Conservation (phyloP, 2,888 invertebrate genomes). For the Monopis laevigella region DNA sequence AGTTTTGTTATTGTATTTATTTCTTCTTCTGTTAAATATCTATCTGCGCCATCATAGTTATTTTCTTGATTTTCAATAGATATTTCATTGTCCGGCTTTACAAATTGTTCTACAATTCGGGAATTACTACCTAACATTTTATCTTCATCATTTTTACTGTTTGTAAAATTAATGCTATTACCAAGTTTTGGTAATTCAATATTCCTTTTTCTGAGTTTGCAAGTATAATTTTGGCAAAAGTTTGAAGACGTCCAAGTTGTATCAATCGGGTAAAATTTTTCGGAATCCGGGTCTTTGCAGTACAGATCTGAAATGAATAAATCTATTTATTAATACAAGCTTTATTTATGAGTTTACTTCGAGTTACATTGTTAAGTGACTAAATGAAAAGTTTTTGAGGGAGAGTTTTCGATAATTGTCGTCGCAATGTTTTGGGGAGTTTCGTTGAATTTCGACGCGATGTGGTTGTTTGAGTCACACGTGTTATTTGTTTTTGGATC, state of each 20-base stretch:
- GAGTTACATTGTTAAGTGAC: background rate
- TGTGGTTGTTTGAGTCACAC: too few species aligned
- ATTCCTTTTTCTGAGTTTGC: constrained; percentile 37
- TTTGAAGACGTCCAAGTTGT: constrained; percentile 46
- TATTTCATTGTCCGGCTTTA: constrained; percentile 12
- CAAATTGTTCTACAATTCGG: constrained; percentile 2
- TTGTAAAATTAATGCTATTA: background rate
- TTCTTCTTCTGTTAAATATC: constrained; percentile 44
- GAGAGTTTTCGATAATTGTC: too few species aligned
- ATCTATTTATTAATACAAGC: background rate
- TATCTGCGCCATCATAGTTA: constrained; percentile 24
- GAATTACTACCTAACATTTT: background rate
- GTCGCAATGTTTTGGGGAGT: too few species aligned
- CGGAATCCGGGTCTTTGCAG: constrained; percentile 56
- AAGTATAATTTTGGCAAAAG: constrained; percentile 57
- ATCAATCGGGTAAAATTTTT: constrained; percentile 40
- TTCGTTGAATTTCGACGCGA: too few species aligned
- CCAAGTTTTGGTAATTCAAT: constrained; percentile 6
- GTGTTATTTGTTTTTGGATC: too few species aligned
- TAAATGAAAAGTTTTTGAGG: constrained; percentile 1
- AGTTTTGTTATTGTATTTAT: constrained; percentile 40
- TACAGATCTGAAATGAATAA: constrained; percentile 38
- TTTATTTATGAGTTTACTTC: background rate
- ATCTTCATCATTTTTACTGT: background rate
- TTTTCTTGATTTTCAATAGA: constrained; percentile 4